Base-by-base conservation (phyloP, 2,888 invertebrate genomes). In the Hermodice carunculata region DNA sequence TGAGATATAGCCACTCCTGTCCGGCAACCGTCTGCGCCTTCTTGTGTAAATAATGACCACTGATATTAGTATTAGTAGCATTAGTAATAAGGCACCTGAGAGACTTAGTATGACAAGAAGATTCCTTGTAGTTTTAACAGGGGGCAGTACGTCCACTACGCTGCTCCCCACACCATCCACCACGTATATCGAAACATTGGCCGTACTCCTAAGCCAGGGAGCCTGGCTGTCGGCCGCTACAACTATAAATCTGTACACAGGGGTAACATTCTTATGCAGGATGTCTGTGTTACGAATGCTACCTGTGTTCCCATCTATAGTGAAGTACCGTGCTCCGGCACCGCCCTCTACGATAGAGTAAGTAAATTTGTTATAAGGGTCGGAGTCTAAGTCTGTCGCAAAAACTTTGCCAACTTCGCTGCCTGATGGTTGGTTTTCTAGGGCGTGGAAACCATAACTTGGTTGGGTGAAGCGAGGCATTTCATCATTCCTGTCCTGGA, bases 401-500 rank as follows among this genome's bases (percentile, higher is more conserved):
- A 46, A 26, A 22, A 71, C 65, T 22, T 44, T 32, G 5, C 66
- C 67, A 22, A 72, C 61, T 26, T 43, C 52, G 8, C 69, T 52
- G 29, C 49, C 49, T 19, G 37, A 24, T 28, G 51, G 52, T 37
- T 60, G 60, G 56, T 73, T 71, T 46, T 73, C 73, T 14, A 42
- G 34, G 6, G 64, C 57, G 17, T 53, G 46, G 48, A 71, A 64
- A 14, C 49, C 34, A 54, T 69, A 73, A 14, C 52, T 37, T 8
- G 46, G 26, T 51, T 62, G 58, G 22, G 32, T 24, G 61, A 73
- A 73, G 28, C 29, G 19, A 5, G 73, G 73, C 2, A 42, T 32
- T 17, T 73, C 66, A 44, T 73, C 73, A 57, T 73, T 63, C n/a
- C 76, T 66, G 57, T 83, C 82, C 17, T 71, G 61, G 4, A 83